A percentile compares a stretch with the other conserved stretches of the same genome.
Evolutionary conservation across 2,888 invertebrate genomes (phyloP).

Genomic region (Geotrupes spiniger): DNA sequence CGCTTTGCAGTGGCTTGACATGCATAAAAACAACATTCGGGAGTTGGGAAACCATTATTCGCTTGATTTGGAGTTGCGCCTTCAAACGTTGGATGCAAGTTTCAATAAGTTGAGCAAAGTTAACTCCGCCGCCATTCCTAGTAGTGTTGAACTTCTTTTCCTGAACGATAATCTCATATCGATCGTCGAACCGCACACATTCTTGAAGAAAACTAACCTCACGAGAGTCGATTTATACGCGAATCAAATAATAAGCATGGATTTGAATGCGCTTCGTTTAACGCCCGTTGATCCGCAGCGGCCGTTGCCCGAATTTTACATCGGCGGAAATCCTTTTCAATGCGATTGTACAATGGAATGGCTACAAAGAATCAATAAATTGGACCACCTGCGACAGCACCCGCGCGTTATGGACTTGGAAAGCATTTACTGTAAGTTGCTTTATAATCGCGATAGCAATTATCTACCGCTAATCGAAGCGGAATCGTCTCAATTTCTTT

Average conservation of each 20-base stretch:
- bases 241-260: conserved; percentile 87
- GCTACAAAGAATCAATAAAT: conserved; percentile 86
- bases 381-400: conserved; percentile 79
- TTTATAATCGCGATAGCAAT: conserved; percentile 79
- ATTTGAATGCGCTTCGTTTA: conserved; percentile 82
- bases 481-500: conserved; percentile 85
- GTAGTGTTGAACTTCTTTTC: conserved; percentile 81
- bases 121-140: conserved; percentile 73
- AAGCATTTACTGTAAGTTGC: conserved; percentile 82
- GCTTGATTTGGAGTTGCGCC: conserved; percentile 66
- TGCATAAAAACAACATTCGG: conserved; percentile 81
- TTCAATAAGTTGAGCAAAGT: conserved; percentile 83
- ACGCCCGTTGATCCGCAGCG: conserved; percentile 74
- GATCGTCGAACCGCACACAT: conserved; percentile 83
- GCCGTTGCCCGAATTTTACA: conserved; percentile 84
- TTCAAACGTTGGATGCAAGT: conserved; percentile 86
- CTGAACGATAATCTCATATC: conserved; percentile 86
- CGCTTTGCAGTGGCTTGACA: conserved; percentile 83
- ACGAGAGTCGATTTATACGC: conserved; percentile 90
- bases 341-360: conserved; percentile 96
- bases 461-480: conserved; percentile 85
- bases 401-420: conserved; percentile 89
- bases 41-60: conserved; percentile 75
- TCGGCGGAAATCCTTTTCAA: conserved; percentile 90
- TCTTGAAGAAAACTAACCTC: conserved; percentile 83